Percentiles rank a stretch among this genome's conserved stretches.
Conservation (phyloP, 2,888 invertebrate species). For the Carabus problematicus region DNA sequence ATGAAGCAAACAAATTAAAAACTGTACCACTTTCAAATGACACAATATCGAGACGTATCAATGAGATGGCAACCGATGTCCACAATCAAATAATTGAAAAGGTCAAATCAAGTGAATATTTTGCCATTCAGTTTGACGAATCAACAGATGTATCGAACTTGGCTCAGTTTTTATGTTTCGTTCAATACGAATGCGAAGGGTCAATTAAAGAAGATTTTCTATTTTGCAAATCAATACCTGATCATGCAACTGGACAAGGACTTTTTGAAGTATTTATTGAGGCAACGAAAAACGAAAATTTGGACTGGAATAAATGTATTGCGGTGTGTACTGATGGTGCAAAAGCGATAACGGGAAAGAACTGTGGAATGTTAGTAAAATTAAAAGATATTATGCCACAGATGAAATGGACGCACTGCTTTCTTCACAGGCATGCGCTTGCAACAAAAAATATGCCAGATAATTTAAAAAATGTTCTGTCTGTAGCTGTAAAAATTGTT, state of each 20-base stretch:
- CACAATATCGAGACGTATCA: conserved; percentile 51
- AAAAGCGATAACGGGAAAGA: conserved; percentile 46
- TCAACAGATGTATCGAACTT: conserved; percentile 44
- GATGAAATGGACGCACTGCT: conserved; percentile 43
- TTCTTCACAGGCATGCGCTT: conserved; percentile 46
- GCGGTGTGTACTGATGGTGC: conserved; percentile 44
- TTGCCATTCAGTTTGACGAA: conserved; percentile 51
- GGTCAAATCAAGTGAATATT: no score
- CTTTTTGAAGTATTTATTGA: conserved; percentile 43
- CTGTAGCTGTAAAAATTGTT: conserved; percentile 40
- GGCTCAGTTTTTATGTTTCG: conserved; percentile 49
- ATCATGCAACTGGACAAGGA: conserved; percentile 40
- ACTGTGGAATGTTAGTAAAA: conserved; percentile 45
- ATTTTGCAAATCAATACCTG: conserved; percentile 45
- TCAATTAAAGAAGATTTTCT: conserved; percentile 44
- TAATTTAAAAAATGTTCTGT: conserved; percentile 38
- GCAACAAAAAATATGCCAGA: conserved; percentile 45
- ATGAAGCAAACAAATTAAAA: conserved; percentile 50
- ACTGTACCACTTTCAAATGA: conserved; percentile 51
- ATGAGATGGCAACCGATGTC: conserved; percentile 48
- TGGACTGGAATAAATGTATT: conserved; percentile 40
- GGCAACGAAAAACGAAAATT: conserved; percentile 26
- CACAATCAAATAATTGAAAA: no score
- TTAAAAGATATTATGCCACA: conserved; percentile 48
- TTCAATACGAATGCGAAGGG: conserved; percentile 49